Evolutionary conservation across 2,888 invertebrate genomes (phyloP), one percentile per base, ranked within the genome.

Genomic region (Tipula unca): DNA sequence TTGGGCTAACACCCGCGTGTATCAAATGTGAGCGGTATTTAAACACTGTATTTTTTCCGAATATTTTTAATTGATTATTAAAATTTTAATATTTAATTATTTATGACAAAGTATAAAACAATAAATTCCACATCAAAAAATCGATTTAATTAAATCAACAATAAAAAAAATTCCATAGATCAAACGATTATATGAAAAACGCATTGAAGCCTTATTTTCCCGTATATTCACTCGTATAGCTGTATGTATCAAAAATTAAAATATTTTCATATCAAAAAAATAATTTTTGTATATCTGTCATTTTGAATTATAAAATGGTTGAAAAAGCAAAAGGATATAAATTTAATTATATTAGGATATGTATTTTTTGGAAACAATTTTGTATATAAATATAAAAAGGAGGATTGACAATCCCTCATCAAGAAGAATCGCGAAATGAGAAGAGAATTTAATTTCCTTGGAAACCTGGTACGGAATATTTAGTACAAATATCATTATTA

Each of bases 321-420:
- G 83, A 83, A 32, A 83, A 32, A 83, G 83, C 83, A 83, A 83
- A 85, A 86, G 86, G 84, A 85, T 54, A 42, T 82, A 86, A 86
- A 87, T 87, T 87, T 86, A 86, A 85, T 29, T 48, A 48, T 17
- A 69, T 35, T 29, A 42, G 54, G 29, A 85, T 29, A 85, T 48
- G 29, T 36, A 35, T 39, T 36, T 42, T 32, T 32, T 4, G 6
- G 6, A 32, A 32, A 85, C 1, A 85, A 48, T 85, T 25, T 85
- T 8, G 14, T 13, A 54, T 39, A 36, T 82, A 85, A 17, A 69
- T 14, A 25, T 13, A 35, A 29, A 29, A 54, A 54, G 29, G 25
- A 3, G 69, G n/a, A 69, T 69, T 25, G 69, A 20, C 69, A 69
- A 69, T 69, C 69, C 69, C 69, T 20, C 69, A 69, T 25, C 69